phyloP scores from a whole-genome alignment of 2,888 invertebrate species.

The Phyto melanocephala region DNA sequence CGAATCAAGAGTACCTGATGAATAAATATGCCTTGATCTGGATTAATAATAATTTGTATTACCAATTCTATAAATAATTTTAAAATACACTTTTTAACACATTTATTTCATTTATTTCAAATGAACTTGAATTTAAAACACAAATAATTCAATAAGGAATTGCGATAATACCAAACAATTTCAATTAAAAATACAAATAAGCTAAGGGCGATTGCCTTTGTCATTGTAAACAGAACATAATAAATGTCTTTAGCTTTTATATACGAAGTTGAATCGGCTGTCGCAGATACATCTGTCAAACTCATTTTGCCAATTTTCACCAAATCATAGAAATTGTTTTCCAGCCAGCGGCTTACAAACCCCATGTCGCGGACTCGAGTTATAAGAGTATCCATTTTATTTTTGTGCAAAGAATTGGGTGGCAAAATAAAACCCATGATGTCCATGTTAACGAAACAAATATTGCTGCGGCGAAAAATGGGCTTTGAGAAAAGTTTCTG shows the following conservation, averaged over 20 bases:
- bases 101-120: constrained; percentile 13
- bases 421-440: constrained; percentile 60
- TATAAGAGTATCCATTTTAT: constrained; percentile 56
- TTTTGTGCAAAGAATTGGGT: constrained; percentile 61
- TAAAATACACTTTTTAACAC: neutral
- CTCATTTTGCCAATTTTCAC: constrained; percentile 50
- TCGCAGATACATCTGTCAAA: constrained; percentile 35
- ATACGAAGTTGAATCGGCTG: neutral
- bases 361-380: constrained; percentile 48
- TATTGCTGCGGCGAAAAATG: constrained; percentile 55
- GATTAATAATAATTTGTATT: no score
- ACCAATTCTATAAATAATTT: no score
- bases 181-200: constrained; percentile 28
- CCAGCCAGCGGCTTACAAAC: constrained; percentile 20
- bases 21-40: no score
- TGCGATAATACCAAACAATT: constrained; percentile 41
- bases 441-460: constrained; percentile 60
- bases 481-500: constrained; percentile 60
- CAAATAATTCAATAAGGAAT: constrained; percentile 8
- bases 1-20: no score
- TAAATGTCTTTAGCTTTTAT: constrained; percentile 40
- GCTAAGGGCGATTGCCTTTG: constrained; percentile 28
- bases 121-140: neutral
- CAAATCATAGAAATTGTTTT: constrained; percentile 55
- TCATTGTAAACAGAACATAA: constrained; percentile 30